These are phyloP conservation scores for Clupea harengus DNA, from an alignment of 2,113 vertebrate species.

Conservation along the genomic window DNA sequence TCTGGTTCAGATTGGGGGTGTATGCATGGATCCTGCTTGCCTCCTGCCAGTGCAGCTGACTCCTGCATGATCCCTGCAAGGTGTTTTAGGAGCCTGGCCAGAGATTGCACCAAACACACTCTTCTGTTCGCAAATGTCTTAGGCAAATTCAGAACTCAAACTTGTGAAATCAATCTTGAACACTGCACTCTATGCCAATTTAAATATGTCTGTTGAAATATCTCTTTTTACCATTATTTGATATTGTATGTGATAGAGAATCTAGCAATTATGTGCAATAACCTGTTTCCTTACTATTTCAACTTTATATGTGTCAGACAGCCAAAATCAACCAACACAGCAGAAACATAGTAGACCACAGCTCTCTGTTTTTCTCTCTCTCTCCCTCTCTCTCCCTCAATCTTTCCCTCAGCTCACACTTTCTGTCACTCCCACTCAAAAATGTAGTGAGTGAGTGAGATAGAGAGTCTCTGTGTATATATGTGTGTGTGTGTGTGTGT, in stretches of 20 bases:
- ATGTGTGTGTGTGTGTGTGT: neutral
- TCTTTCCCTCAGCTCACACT: neutral
- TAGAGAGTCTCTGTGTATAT: neutral
- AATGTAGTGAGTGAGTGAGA: neutral
- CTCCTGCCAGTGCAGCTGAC: neutral
- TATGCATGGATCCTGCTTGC: neutral
- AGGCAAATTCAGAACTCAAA: no score
- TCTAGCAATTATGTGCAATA: neutral
- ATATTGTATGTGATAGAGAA: neutral
- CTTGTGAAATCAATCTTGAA: neutral
- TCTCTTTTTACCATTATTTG: neutral
- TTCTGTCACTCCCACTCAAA: neutral
- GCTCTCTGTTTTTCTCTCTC: neutral
- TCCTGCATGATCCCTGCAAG: neutral
- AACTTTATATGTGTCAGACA: neutral
- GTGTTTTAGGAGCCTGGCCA: neutral
- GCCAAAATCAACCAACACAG: neutral
- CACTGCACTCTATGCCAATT: neutral
- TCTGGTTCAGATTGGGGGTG: neutral
- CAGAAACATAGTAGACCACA: neutral
- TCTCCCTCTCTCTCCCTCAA: neutral
- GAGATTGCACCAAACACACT: neutral
- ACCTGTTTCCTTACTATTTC: neutral
- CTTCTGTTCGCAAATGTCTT: no score
- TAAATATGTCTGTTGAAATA: slow-evolving; percentile 2